These are phyloP conservation scores for Meda fulgida DNA, from an alignment of 2,797 vertebrate genomes.

Conservation along the genomic window DNA sequence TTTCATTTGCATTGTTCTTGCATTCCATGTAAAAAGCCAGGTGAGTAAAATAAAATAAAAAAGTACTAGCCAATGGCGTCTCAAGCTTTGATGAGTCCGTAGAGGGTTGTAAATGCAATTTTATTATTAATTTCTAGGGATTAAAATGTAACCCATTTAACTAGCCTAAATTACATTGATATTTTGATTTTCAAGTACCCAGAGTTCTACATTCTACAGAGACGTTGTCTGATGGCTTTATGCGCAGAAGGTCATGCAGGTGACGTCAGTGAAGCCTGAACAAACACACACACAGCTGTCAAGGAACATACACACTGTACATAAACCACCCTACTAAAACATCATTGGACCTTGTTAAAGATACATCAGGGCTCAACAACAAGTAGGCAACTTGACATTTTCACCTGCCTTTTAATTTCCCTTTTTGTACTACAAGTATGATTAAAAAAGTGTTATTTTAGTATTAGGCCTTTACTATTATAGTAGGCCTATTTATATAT, in stretches of 20 bases:
- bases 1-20: too few species aligned
- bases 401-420: neutral
- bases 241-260: slow-evolving; percentile 5
- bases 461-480: neutral
- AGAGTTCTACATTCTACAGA: neutral
- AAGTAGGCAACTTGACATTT: neutral
- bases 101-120: neutral
- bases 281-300: slow-evolving; percentile 22
- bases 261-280: slow-evolving; percentile 3
- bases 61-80: neutral
- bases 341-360: neutral
- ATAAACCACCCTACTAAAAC: neutral
- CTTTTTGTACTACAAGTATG: neutral
- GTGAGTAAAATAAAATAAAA: neutral
- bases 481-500: neutral
- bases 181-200: neutral
- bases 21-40: too few species aligned
- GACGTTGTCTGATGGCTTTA: neutral
- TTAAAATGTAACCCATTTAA: neutral
- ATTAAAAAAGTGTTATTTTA: neutral
- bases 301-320: neutral
- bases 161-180: neutral
- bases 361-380: slow-evolving; percentile 5
- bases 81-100: neutral
- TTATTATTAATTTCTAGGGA: neutral